A percentile compares a stretch with the other conserved stretches of the same genome.
Evolutionary conservation across 2,888 invertebrate genomes (phyloP).

Genomic region (Macaria liturata): DNA sequence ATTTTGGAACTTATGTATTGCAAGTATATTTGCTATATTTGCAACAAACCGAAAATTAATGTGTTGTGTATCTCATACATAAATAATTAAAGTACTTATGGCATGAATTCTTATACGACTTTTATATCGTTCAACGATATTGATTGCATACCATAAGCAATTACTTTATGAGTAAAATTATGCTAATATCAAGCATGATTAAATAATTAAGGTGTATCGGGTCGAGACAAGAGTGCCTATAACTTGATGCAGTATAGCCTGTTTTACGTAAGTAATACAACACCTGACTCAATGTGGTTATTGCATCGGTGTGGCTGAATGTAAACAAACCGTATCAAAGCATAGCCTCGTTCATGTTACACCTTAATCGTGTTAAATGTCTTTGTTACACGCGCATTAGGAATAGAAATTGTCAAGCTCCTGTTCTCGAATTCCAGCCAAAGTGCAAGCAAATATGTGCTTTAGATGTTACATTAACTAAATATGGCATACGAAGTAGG

Average conservation of each 20-base stretch:
- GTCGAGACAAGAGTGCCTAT: constrained; percentile 9
- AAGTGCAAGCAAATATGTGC: constrained; percentile 5
- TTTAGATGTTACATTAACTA: not conserved
- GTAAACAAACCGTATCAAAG: constrained; percentile 56
- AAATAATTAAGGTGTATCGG: constrained; percentile 2
- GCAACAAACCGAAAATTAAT: no score
- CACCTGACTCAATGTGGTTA: constrained; percentile 61
- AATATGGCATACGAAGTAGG: no score
- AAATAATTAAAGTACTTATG: no score
- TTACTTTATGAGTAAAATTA: not conserved
- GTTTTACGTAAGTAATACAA: constrained; percentile 61
- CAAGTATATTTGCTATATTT: no score
- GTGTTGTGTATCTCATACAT: no score
- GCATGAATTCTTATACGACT: no score
- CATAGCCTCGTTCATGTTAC: constrained; percentile 40
- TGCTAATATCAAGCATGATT: not conserved
- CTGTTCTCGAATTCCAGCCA: constrained; percentile 1
- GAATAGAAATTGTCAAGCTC: constrained; percentile 11
- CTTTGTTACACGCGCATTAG: constrained; percentile 12
- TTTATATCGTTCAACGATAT: no score
- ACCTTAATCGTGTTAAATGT: constrained; percentile 30
- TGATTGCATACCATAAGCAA: no score
- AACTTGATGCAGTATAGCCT: constrained; percentile 31
- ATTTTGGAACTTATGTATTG: no score
- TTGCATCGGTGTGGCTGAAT: constrained; percentile 52